Evolutionary conservation across 2,888 invertebrate genomes (phyloP), one percentile per base, ranked within the genome.

Genomic region (Melanostoma scalare): DNA sequence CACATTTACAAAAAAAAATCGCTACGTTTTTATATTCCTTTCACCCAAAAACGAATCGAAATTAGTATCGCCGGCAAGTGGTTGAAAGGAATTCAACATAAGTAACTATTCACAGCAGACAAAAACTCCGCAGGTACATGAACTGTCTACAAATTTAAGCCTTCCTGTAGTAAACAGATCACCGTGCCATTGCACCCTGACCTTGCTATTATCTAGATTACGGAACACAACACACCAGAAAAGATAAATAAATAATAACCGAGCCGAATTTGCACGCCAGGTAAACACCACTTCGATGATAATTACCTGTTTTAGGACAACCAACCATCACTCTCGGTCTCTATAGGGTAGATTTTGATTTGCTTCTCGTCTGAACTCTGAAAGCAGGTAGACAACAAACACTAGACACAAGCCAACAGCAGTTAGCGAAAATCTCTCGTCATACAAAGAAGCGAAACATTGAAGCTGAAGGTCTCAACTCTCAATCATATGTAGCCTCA

Each of bases 111-210:
- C 2, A 55, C 38, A 56, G 38, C 30, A 56, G 3, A 9, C 33
- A 33, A 0, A 31, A 44, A 33, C 10, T 56, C 55, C 36, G 38
- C 36, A 58, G 42, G 10, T 31, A 10, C 40, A 10, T 78, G 78
- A 73, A 72, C 78, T 73, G 30, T 33, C 9, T 50, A 33, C 8
- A 33, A 55, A n/a, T 20, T 38, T 3, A 56, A 42, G 63, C 35
- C 33, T 36, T 53, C 38, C 31, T 31, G 36, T 10, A 20, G n/a
- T 33, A 4, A 71, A 40, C 31, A 50, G 35, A 65, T 40, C 38
- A 60, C 8, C n/a, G 50, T 53, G 58, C 58, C 69, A 53, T 52
- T 75, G 80, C 80, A 69, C 80, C 55, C 71, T 80, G 80, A 71
- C 80, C 75, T 75, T 80, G 75, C 69, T 69, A 42, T 69, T n/a